Conservation (phyloP, 2,888 invertebrate genomes). For the Aromia moschata region DNA sequence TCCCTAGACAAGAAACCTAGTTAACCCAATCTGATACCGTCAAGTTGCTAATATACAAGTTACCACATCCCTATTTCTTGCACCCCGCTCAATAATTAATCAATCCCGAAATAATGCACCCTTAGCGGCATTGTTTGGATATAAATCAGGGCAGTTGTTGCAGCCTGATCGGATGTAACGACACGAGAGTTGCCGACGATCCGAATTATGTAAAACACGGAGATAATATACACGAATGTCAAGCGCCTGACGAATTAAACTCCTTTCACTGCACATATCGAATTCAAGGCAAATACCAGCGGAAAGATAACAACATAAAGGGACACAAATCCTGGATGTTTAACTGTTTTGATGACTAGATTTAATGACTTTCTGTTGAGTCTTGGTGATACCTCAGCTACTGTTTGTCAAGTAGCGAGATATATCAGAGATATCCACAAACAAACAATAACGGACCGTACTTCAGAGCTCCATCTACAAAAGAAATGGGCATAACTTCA, state of each 20-base stretch:
- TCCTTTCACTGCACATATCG: conserved; percentile 2
- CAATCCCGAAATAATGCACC: not conserved
- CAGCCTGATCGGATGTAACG: not conserved
- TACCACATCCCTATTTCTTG: not conserved
- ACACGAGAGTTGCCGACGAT: conserved; percentile 1
- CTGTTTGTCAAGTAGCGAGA: too few relatives aligned
- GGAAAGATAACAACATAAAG: too few relatives aligned
- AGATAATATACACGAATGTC: not conserved
- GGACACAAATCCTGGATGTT: too few relatives aligned
- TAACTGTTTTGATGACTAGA: too few relatives aligned
- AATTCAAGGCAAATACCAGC: too few relatives aligned
- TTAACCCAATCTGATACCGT: not conserved
- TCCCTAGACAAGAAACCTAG: not conserved
- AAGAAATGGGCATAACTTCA: too few relatives aligned
- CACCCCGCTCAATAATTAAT: not conserved
- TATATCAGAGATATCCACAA: too few relatives aligned
- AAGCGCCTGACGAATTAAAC: not conserved
- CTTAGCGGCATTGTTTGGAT: not conserved
- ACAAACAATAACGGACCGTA: too few relatives aligned
- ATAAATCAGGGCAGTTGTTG: conserved; percentile 1
- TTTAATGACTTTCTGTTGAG: too few relatives aligned
- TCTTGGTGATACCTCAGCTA: too few relatives aligned
- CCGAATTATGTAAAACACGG: conserved; percentile 1
- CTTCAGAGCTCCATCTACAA: too few relatives aligned
- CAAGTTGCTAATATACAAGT: not conserved